Evolutionary conservation across 2,797 vertebrate genomes (phyloP).

Genomic region (Manis pentadactyla): DNA sequence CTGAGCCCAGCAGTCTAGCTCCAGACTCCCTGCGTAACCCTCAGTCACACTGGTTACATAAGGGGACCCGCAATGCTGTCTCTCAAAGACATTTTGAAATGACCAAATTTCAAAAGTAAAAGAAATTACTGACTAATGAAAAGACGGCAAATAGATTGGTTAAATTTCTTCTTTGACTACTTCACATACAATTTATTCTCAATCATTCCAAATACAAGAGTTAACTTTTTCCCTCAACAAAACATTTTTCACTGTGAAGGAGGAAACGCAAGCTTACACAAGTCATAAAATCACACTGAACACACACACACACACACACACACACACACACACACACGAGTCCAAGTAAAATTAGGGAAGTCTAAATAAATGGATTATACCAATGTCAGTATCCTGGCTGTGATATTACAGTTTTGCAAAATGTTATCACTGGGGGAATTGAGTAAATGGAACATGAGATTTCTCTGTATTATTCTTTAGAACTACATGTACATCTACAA

Average conservation of each 20-base stretch:
- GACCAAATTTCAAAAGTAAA: neutral
- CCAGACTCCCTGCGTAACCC: accelerated
- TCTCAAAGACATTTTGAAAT: neutral
- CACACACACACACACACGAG: neutral
- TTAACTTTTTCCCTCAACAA: neutral
- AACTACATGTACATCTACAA: neutral
- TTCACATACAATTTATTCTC: neutral
- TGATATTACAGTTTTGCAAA: neutral
- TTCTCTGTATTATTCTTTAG: neutral
- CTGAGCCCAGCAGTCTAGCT: neutral
- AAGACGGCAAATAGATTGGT: neutral
- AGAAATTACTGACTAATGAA: neutral
- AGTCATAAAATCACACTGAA: neutral
- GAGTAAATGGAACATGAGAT: neutral
- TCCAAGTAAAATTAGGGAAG: neutral
- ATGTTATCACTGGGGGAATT: neutral
- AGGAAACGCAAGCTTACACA: neutral
- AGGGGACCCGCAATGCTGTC: accelerated
- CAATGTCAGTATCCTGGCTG: neutral
- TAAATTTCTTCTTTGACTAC: neutral
- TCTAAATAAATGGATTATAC: neutral
- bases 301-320: neutral
- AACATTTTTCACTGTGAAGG: neutral
- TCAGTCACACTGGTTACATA: accelerated
- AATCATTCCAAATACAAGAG: neutral